phyloP scores from a whole-genome alignment of 2,113 vertebrate genomes.

The Neogale vison region DNA sequence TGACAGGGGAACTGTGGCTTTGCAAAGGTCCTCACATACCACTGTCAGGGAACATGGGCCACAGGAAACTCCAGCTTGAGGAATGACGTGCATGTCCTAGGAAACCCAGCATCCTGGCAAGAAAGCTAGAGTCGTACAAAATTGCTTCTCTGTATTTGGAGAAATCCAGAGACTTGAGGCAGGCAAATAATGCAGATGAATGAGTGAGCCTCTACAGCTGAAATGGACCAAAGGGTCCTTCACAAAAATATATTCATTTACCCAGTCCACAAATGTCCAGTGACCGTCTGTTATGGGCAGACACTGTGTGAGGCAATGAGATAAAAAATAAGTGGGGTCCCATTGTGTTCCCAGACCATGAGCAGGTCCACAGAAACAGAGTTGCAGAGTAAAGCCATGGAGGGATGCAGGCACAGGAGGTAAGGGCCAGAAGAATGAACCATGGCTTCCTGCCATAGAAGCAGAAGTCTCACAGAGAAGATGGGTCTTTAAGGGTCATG shows the following conservation, averaged over 20 bases:
- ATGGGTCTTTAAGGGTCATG: neutral
- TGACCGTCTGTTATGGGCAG: neutral
- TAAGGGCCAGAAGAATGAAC: neutral
- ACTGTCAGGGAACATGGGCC: neutral
- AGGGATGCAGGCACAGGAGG: too few species aligned
- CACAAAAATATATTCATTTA: neutral
- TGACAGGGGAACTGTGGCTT: neutral
- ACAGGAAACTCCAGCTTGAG: neutral
- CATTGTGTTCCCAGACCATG: neutral
- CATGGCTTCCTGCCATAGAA: neutral
- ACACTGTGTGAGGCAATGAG: neutral
- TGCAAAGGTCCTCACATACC: neutral
- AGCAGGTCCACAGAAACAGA: neutral
- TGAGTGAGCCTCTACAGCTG: neutral
- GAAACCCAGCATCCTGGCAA: neutral
- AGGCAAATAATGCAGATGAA: constrained; percentile 14
- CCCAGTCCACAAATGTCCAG: neutral
- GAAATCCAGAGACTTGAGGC: neutral
- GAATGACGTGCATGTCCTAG: neutral
- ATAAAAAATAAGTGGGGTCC: neutral
- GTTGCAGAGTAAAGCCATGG: neutral
- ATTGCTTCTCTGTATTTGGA: neutral
- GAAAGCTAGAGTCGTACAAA: neutral
- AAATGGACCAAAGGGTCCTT: neutral
- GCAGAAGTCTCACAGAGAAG: neutral